These are phyloP conservation scores for Cephus spinipes DNA, from an alignment of 2,888 invertebrate genomes.

Conservation along the genomic window DNA sequence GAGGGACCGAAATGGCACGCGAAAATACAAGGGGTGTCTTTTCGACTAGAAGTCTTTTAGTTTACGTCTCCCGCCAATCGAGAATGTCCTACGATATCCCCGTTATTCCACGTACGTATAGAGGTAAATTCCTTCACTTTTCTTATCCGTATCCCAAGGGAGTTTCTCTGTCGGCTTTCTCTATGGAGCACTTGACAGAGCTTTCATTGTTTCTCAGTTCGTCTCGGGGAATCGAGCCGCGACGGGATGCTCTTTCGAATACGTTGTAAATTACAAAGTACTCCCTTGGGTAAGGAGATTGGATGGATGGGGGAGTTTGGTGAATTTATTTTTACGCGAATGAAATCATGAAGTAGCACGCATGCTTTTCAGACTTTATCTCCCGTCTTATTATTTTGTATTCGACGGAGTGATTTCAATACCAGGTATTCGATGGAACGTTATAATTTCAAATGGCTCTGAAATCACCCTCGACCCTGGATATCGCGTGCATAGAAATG, in stretches of 20 bases:
- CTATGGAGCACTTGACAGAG: background rate
- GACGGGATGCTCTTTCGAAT: background rate
- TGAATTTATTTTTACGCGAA: background rate
- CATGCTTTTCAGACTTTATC: background rate
- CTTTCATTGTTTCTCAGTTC: background rate
- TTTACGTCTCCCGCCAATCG: background rate
- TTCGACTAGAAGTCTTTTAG: background rate
- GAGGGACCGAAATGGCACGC: background rate
- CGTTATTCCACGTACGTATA: background rate
- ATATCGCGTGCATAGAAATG: background rate
- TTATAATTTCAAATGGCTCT: background rate
- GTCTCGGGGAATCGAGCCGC: background rate
- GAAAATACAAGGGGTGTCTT: background rate
- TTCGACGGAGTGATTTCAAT: background rate
- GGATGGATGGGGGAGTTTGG: background rate
- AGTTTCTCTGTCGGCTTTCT: background rate
- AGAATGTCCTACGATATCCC: background rate
- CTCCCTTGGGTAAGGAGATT: background rate
- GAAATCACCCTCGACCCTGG: background rate
- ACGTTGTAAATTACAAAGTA: background rate
- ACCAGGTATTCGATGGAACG: background rate
- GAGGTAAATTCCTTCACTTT: background rate
- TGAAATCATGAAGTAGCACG: background rate
- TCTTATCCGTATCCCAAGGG: background rate
- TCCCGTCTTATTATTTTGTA: background rate